Percentiles rank a stretch among this genome's conserved stretches.
Evolutionary conservation across 2,113 vertebrate genomes (phyloP).

Genomic region (Tupaia tana): DNA sequence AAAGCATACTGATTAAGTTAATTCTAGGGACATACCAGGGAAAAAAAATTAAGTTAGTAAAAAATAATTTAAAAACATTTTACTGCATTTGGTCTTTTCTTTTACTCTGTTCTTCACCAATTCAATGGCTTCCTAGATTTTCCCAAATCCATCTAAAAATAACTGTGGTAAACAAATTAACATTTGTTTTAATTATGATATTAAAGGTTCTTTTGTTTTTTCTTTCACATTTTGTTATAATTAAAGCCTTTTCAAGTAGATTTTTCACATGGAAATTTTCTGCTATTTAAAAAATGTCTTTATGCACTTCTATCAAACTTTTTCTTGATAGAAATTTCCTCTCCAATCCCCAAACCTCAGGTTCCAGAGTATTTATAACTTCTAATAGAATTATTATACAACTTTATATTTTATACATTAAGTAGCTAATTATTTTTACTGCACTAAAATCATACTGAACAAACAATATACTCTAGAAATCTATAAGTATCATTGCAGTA

Average conservation of each 20-base stretch:
- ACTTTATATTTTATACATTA: background rate
- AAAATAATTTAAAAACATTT: background rate
- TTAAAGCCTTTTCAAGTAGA: background rate
- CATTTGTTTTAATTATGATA: slow-evolving; percentile 10
- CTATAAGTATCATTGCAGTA: slow-evolving; percentile 28
- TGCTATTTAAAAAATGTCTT: background rate
- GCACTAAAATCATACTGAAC: slow-evolving; percentile 45
- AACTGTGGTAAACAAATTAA: background rate
- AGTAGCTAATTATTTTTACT: background rate
- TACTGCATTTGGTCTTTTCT: background rate
- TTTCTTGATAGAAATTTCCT: slow-evolving; percentile 45
- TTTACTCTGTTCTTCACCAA: background rate
- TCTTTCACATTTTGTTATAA: background rate
- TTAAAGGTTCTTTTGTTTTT: background rate
- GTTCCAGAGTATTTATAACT: slow-evolving; percentile 48
- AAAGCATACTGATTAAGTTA: background rate
- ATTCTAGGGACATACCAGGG: background rate
- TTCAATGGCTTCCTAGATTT: background rate
- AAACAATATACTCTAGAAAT: background rate
- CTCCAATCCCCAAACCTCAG: background rate
- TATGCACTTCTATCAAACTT: slow-evolving; percentile 42
- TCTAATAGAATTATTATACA: slow-evolving; percentile 53
- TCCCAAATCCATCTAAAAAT: background rate
- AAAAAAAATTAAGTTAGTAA: slow-evolving; percentile 17
- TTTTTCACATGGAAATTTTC: background rate